Evolutionary conservation across 2,113 vertebrate genomes (phyloP), one percentile per base, ranked within the genome.

Genomic region (Ceyx cyanopectus): DNA sequence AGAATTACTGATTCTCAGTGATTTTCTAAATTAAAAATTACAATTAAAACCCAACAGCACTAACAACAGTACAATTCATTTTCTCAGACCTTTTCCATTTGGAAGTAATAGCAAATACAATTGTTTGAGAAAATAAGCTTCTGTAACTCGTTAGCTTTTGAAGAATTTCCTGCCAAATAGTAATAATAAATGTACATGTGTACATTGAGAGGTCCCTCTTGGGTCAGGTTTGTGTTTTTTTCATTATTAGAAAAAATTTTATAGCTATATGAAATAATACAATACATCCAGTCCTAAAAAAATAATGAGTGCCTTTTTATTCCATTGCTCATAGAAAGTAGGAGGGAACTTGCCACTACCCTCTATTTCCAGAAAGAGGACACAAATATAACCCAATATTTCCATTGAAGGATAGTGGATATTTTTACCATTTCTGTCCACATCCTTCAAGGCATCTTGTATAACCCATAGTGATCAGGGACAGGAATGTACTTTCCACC

Each of bases 271-370:
- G 46, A 94, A 89, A 67, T 41, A 8, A 62, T 69, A n/a, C 0
- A 0, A 62, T 69, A n/a, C 0, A 0, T 14, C 12, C 7, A 16
- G 79, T 87, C 19, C 50, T 76, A 24, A 82, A 77, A 45, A 82
- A 73, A n/a, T 82, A 10, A 6, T 27, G 43, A 69, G 14, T 14
- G 18, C 26, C 12, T 61, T 81, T 86, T 46, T 78, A 14, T 68
- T 75, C 81, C 34, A 22, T 16, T 86, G 41, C 34, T 29, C 45
- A 16, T 34, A 74, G 68, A 78, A 86, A 78, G 14, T 27, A 14
- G n/a, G 40, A 63, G n/a, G 18, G n/a, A 68, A 45, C 21, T 67
- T 78, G 14, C 18, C 48, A 41, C 41, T 70, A 37, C 40, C n/a
- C 19, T 70, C 43, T 24, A 4, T 37, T 26, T 76, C 34, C 29